These are phyloP conservation scores for Bubalus kerabau DNA, from an alignment of 2,113 vertebrate genomes.

Conservation along the genomic window DNA sequence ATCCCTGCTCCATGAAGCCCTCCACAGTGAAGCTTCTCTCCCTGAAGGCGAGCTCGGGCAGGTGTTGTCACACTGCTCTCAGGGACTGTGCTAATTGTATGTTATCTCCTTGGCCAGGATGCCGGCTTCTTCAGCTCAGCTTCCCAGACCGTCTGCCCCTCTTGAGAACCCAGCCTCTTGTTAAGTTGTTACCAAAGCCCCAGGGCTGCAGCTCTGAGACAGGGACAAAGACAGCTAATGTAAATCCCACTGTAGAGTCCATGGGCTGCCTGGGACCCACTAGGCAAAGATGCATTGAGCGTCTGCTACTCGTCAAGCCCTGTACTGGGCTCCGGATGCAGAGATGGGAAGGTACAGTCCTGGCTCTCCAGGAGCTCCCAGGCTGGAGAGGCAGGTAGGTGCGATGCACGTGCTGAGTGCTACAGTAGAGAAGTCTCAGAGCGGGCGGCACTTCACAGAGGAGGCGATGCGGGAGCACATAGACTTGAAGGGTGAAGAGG, in stretches of 20 bases:
- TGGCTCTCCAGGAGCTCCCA: fast-evolving
- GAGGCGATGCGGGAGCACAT: not conserved
- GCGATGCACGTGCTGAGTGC: not conserved
- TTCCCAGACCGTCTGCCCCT: not conserved
- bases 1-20: fast-evolving
- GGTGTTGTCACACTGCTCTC: not conserved
- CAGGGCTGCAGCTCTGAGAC: not conserved
- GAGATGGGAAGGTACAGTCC: not conserved
- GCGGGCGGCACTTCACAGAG: not conserved
- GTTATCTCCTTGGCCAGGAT: not conserved
- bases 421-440: not conserved
- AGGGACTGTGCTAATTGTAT: not conserved
- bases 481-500: not conserved
- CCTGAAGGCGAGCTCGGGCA: not conserved
- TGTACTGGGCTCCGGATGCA: not conserved
- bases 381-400: not conserved
- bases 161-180: not conserved
- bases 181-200: slow-evolving; percentile 2
- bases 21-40: not conserved
- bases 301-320: not conserved
- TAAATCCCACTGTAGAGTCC: not conserved
- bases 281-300: not conserved
- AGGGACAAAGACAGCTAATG: not conserved
- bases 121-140: not conserved
- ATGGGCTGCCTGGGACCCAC: fast-evolving